Conservation (phyloP, 1,140 invertebrate species). For the Chrysopa pallens region DNA sequence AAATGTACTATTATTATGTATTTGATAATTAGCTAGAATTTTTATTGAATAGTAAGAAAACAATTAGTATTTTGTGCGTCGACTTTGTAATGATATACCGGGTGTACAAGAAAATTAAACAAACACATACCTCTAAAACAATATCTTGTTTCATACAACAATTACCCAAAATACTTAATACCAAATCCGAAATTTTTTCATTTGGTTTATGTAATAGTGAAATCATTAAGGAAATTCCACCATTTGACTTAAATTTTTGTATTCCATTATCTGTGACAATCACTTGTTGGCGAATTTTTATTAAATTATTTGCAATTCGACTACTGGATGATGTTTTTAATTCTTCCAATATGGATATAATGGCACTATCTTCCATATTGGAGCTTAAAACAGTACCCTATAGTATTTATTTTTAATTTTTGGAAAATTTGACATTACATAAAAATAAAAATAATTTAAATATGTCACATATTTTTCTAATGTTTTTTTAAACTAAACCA, state of each 20-base stretch:
- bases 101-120: too few relatives aligned
- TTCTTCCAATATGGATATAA: not conserved
- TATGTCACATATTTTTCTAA: too few relatives aligned
- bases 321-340: not conserved
- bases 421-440: too few relatives aligned
- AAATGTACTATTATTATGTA: too few relatives aligned
- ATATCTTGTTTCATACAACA: conserved; percentile 28
- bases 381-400: too few relatives aligned
- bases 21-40: too few relatives aligned
- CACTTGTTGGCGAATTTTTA: not conserved
- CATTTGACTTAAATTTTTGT: not conserved
- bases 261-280: not conserved
- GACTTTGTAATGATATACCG: too few relatives aligned
- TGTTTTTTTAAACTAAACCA: too few relatives aligned
- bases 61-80: too few relatives aligned
- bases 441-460: too few relatives aligned
- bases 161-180: conserved; percentile 36
- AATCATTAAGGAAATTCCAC: not conserved
- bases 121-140: conserved; percentile 1
- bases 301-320: not conserved
- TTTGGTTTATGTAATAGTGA: conserved; percentile 11
- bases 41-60: too few relatives aligned
- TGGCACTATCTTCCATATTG: not conserved
- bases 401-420: too few relatives aligned
- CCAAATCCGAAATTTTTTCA: conserved; percentile 29